These are phyloP conservation scores for Thryonomys swinderianus DNA, from an alignment of 2,113 vertebrate species.

Conservation along the genomic window DNA sequence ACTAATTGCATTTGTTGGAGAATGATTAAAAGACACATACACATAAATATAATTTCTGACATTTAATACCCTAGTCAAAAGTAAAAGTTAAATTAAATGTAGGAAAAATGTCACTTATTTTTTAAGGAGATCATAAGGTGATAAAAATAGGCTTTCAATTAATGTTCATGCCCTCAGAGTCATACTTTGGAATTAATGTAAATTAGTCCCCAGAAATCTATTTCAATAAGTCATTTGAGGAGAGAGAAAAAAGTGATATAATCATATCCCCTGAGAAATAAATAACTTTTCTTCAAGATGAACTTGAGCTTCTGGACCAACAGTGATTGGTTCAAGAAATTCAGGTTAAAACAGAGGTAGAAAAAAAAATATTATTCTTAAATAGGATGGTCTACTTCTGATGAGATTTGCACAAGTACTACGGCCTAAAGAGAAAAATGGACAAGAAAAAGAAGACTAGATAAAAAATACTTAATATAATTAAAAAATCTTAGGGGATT, in stretches of 20 bases:
- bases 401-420: constrained; percentile 70
- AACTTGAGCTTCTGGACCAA: constrained; percentile 71
- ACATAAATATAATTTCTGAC: constrained; percentile 62
- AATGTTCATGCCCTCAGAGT: constrained; percentile 75
- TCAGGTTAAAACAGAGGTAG: constrained; percentile 59
- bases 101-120: constrained; percentile 76
- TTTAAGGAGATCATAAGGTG: constrained; percentile 73
- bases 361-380: constrained; percentile 61
- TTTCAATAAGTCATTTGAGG: constrained; percentile 77
- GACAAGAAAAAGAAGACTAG: constrained; percentile 45
- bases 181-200: constrained; percentile 78
- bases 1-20: constrained; percentile 65
- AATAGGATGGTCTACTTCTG: constrained; percentile 54
- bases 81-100: constrained; percentile 74
- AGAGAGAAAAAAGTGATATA: constrained; percentile 60
- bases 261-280: constrained; percentile 76
- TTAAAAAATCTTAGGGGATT: constrained; percentile 67
- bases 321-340: constrained; percentile 64
- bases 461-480: constrained; percentile 72
- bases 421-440: constrained; percentile 53
- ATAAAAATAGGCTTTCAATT: constrained; percentile 82
- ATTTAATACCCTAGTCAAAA: constrained; percentile 71
- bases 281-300: constrained; percentile 75
- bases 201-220: constrained; percentile 80
- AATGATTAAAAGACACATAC: constrained; percentile 62